Evolutionary conservation across 2,113 vertebrate genomes (phyloP), one percentile per base, ranked within the genome.

Genomic region (Pogonocichla stellata): DNA sequence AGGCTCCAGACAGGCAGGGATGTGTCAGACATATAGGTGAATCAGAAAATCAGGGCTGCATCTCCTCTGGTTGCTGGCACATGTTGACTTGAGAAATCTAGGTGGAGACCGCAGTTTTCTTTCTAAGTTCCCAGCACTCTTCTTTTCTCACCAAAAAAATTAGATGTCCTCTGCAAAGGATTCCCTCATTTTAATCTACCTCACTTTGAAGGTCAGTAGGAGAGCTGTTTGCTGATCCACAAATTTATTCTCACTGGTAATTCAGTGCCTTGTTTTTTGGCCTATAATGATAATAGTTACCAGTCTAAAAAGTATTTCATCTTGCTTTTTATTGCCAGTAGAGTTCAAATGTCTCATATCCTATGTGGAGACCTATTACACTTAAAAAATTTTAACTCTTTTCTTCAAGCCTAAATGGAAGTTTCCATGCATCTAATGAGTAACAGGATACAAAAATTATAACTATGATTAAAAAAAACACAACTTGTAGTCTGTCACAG

Each of bases 401-500:
- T 80, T 82, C 26, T 92, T 73, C 64, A 86, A 78, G 38, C 28
- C 51, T 51, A 66, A 91, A 80, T 62, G 24, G 66, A 88, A 78
- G 43, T 88, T 95, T 93, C 85, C 64, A 83, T 4, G 0, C 56
- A 51, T 86, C 51, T 80, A 80, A 92, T 86, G 56, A 86, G 56
- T 83, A 90, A 86, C 1, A 40, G 71, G 40, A 80, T 78, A 73
- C n/a, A 92, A 91, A 92, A 94, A 90, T 38, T 85, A 8, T 70
- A 88, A 90, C 33, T 78, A 50, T 64, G 75, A 94, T 96, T 91
- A 45, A 88, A 94, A 94, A 92, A 90, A 61, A 1, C 33, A 60
- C 88, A 88, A 84, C 54, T 85, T 8, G 2, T 54, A 94, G 38
- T 77, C 70, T 73, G n/a, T 66, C 62, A 73, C 14, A 87, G 53